Conservation (phyloP, 2,113 vertebrate species). For the Galemys pyrenaicus region DNA sequence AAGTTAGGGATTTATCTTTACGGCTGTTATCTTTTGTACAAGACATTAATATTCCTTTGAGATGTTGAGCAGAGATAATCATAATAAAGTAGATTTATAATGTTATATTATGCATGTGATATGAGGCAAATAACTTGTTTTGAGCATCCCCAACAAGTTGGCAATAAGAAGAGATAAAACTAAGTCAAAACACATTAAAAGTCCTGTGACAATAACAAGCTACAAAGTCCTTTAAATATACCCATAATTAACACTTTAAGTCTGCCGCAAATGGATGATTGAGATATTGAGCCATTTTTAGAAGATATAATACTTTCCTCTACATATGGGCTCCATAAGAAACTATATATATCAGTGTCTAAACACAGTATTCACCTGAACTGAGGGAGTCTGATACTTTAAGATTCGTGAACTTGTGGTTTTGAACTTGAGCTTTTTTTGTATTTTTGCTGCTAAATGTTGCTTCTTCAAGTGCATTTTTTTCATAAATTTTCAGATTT, state of each 20-base stretch:
- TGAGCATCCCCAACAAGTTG: not conserved
- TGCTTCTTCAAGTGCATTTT: slow-evolving; percentile 54
- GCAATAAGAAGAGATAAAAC: not conserved
- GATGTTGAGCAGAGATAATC: not conserved
- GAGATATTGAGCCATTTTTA: slow-evolving; percentile 48
- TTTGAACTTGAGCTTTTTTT: slow-evolving; percentile 34
- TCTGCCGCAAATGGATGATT: not conserved
- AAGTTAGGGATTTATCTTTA: not conserved
- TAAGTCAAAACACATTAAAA: not conserved
- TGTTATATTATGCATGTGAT: slow-evolving; percentile 11
- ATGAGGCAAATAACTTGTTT: not conserved
- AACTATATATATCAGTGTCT: slow-evolving; percentile 41
- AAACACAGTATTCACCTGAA: slow-evolving; percentile 48
- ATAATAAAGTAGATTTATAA: not conserved
- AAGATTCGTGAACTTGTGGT: slow-evolving; percentile 59
- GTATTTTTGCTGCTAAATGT: not conserved
- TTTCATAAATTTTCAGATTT: slow-evolving; percentile 22
- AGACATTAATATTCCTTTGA: not conserved
- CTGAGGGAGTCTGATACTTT: slow-evolving; percentile 14
- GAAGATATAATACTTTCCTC: slow-evolving; percentile 18
- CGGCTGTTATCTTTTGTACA: not conserved
- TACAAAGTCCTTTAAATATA: slow-evolving; percentile 29
- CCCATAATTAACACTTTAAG: slow-evolving; percentile 22
- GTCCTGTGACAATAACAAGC: not conserved
- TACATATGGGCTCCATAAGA: slow-evolving; percentile 49